Base-by-base conservation (phyloP, 2,113 vertebrate species). In the Lagenorhynchus albirostris region DNA sequence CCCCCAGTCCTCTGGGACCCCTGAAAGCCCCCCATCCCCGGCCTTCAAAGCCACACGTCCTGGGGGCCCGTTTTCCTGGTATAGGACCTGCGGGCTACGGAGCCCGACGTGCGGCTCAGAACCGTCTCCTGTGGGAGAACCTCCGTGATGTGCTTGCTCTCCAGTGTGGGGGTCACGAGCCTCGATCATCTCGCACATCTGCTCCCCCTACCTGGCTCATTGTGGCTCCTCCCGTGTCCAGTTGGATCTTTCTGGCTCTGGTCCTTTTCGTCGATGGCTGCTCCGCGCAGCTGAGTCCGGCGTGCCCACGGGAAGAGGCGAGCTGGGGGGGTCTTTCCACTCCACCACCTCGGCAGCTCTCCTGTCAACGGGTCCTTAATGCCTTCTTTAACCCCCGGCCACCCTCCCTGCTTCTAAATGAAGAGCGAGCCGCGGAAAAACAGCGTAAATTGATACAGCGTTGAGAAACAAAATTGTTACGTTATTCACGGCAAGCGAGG, bases 131-230 rank as follows among this genome's bases (percentile, higher is more conserved):
- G 33, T 1, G 0, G 20, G 76, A 53, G 47, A 25, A 1, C 31
- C 33, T 55, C 50, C 2, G 20, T 1, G 15, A 25, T 3, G 0
- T 8, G 3, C 13, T 15, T 6, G 1, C 15, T 58, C 33, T 44
- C 50, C 13, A 6, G 53, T 4, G 0, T 23, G 53, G 21, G 21
- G 23, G n/a, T 17, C 17, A 1, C 2, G 77, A 36, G 53, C 25
- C 33, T 3, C 9, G 26, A 31, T 29, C 25, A 3, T 17, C 2
- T 0, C 4, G 6, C 15, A 20, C 7, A 2, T 13, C 53, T 8
- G 13, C 33, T 2, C 77, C 53, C 26, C 53, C 77, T 10, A 0
- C 33, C n/a, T 6, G 1, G 6, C 77, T 36, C 2, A 7, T 9
- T 6, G 21, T 26, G 77, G 50, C 0, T 26, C n/a, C 77, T 38